phyloP scores from a whole-genome alignment of 1,140 invertebrate species.

The Drosophila quadrilineata region DNA sequence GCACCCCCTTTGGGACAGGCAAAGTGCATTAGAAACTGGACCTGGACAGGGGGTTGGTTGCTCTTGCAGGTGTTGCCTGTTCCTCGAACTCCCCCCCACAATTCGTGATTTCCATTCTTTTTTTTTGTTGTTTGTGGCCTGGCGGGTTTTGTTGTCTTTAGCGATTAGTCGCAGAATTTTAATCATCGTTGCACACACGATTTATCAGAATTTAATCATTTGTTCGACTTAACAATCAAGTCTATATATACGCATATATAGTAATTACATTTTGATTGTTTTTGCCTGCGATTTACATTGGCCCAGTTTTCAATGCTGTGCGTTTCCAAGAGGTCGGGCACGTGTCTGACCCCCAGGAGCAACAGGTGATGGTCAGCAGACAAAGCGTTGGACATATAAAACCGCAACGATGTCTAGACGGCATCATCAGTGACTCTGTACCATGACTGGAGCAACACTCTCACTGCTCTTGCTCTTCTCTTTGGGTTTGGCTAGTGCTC shows the following conservation, averaged over 20 bases:
- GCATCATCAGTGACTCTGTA: constrained; percentile 26
- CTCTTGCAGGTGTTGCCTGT: constrained; percentile 68
- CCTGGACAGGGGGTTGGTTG: constrained; percentile 28
- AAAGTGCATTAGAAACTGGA: constrained; percentile 74
- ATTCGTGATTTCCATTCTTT: neutral
- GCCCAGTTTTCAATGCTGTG: constrained; percentile 53
- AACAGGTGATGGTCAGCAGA: constrained; percentile 44
- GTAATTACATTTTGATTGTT: neutral
- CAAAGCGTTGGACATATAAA: constrained; percentile 23
- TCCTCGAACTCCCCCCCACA: neutral
- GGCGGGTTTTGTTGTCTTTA: constrained; percentile 75
- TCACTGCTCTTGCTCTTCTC: constrained; percentile 7
- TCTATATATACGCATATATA: neutral
- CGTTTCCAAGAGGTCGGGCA: constrained; percentile 29
- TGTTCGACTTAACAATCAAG: constrained; percentile 24
- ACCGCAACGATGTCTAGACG: neutral
- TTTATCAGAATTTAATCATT: constrained; percentile 64
- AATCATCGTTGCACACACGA: constrained; percentile 27
- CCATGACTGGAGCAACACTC: constrained; percentile 43
- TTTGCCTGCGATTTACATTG: constrained; percentile 21
- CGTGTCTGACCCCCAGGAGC: constrained; percentile 45
- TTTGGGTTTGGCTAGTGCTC: constrained; percentile 6
- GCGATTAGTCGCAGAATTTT: constrained; percentile 54
- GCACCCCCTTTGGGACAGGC: constrained; percentile 61
- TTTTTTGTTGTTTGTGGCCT: constrained; percentile 52